Base-by-base conservation (phyloP, 2,888 invertebrate genomes). In the Nemoura dubitans region DNA sequence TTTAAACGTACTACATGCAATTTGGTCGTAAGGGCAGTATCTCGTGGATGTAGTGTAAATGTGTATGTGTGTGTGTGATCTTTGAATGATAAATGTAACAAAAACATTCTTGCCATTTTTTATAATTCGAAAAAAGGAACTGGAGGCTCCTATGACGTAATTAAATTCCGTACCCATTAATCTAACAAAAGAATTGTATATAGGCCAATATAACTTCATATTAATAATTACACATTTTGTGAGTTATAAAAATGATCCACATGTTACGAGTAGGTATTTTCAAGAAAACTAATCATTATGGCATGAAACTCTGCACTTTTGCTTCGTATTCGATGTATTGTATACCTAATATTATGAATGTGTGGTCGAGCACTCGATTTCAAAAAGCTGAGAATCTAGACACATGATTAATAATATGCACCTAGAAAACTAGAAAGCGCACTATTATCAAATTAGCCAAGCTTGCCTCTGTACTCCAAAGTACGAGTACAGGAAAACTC, bases 31-130 rank as follows among this genome's bases (percentile, higher is more conserved):
- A 6, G n/a, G n/a, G 10, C 36, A 36, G 36, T 10, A 36, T 36
- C 10, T 36, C 36, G 36, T 36, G 76, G 28, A 76, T 21, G 21
- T 43, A 25, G 81, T 82, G 42, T 87, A 36, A 29, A 16, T 85
- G 30, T 86, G 76, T 59, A 84, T 84, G 84, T 28, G 76, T 7
- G 76, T 7, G 29, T 84, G 83, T 43, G 43, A 36, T n/a, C n/a
- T 59, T 43, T 59, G 84, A 76, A 76, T 59, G 59, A 84, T 76
- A 84, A 84, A 84, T 5, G n/a, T 81, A 59, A 84, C 84, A 84
- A 84, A 84, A 83, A 36, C n/a, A 84, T 84, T 84, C 84, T 84
- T 84, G 84, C 84, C 84, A 84, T 84, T 84, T 84, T 83, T 84
- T 84, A 84, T 84, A 84, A 84, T 84, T 84, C 76, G 59, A 76